phyloP scores from a whole-genome alignment of 2,888 invertebrate species.

The Drosophila kokeensis region DNA sequence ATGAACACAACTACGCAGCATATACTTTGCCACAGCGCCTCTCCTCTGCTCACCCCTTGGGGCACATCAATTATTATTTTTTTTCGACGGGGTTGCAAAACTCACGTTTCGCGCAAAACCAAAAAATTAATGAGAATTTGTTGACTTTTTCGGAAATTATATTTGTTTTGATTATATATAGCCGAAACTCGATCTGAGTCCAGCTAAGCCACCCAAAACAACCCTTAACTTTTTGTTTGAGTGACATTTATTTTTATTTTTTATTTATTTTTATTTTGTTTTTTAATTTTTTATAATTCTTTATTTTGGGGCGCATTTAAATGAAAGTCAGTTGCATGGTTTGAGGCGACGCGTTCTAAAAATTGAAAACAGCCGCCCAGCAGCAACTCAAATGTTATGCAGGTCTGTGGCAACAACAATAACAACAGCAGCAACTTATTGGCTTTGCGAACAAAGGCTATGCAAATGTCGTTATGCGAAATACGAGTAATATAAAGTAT shows the following conservation, averaged over 20 bases:
- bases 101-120: slow-evolving; percentile 14
- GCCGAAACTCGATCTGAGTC: not conserved
- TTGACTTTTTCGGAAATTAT: slow-evolving; percentile 20
- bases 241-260: slow-evolving; percentile 14
- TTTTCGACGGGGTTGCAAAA: slow-evolving; percentile 32
- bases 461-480: slow-evolving; percentile 64
- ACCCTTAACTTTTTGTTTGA: slow-evolving; percentile 19
- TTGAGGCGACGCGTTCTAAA: slow-evolving; percentile 21
- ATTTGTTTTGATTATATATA: slow-evolving; percentile 13
- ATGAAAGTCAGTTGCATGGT: slow-evolving; percentile 20
- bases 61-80: slow-evolving; percentile 67
- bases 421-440: slow-evolving; percentile 43
- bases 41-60: slow-evolving; percentile 2
- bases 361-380: slow-evolving; percentile 26
- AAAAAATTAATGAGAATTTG: slow-evolving; percentile 32
- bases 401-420: slow-evolving; percentile 7
- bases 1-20: slow-evolving; percentile 56
- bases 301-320: slow-evolving; percentile 28
- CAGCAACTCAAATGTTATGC: slow-evolving; percentile 18
- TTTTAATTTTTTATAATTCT: slow-evolving; percentile 11
- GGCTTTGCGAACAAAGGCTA: slow-evolving; percentile 64
- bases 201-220: slow-evolving; percentile 3
- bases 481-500: slow-evolving; percentile 54
- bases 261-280: slow-evolving; percentile 8
- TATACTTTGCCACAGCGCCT: not conserved